Base-by-base conservation (phyloP, 2,888 invertebrate species). In the Antheraea yamamai region DNA sequence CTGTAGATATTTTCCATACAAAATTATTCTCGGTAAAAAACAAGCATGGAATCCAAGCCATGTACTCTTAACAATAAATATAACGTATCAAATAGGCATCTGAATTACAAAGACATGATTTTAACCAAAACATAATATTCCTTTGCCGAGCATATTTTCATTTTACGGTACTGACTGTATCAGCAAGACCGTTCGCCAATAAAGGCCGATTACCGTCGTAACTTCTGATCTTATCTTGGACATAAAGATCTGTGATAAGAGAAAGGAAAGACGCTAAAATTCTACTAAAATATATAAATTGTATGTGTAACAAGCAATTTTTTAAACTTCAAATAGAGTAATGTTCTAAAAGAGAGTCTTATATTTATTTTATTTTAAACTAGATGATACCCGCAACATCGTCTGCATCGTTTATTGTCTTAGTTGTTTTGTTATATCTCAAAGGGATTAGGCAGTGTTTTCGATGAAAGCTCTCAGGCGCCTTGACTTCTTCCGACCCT, bases 211-310 rank as follows among this genome's bases (percentile, higher is more conserved):
- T n/a, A n/a, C 4, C n/a, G 39, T 39, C 70, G n/a, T 70, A 70
- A 39, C 70, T 39, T 70, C 3, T 0, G 39, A 39, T 39, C 39
- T 39, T 70, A 70, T 70, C 70, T 39, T 39, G n/a, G 70, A 20
- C 35, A 39, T 39, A n/a, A 20, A 70, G 70, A 70, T 70, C 39
- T n/a, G 20, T n/a, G 70, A 70, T 70, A 70, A 70, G 39, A 39
- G 30, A 70, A 20, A 35, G 3, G 35, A 2, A 70, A 12, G 70
- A 20, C 70, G 70, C 70, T 70, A 70, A 70, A 70, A 70, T n/a
- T 12, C 39, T 39, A 10, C 39, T 70, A 66, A 30, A 61, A 66
- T 14, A 66, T 58, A n/a, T 23, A 10, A 61, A 8, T n/a, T n/a
- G 2, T 2, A n/a, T 23, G 23, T 55, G 20, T 55, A 20, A 20